A percentile compares a stretch with the other conserved stretches of the same genome.
Evolutionary conservation across 2,888 invertebrate genomes (phyloP).

Genomic region (Cremastobaeus sp.): DNA sequence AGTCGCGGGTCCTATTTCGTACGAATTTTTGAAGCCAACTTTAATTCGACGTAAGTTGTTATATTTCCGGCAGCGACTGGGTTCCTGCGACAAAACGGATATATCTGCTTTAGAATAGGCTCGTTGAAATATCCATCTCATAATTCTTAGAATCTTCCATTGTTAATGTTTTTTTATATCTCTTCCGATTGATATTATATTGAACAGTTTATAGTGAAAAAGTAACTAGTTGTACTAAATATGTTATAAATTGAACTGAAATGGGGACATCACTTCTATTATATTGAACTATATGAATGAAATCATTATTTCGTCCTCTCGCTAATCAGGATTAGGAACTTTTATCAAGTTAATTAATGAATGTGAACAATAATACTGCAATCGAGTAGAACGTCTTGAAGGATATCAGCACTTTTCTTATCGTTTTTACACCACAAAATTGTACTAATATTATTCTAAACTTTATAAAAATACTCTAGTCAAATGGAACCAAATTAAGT

Average conservation of each 20-base stretch:
- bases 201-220: slow-evolving; percentile 10
- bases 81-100: slow-evolving; percentile 68
- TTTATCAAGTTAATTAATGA: too few relatives aligned
- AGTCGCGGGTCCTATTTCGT: slow-evolving; percentile 73
- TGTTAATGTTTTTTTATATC: slow-evolving; percentile 31
- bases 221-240: not conserved
- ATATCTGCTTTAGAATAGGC: slow-evolving; percentile 45
- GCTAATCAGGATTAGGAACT: too few relatives aligned
- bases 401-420: not conserved
- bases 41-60: slow-evolving; percentile 72
- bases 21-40: slow-evolving; percentile 73
- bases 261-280: slow-evolving; percentile 16
- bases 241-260: not conserved
- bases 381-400: not conserved
- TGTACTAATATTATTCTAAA: too few relatives aligned
- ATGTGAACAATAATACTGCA: too few relatives aligned
- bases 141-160: slow-evolving; percentile 37
- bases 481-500: too few relatives aligned
- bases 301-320: slow-evolving; percentile 11
- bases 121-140: slow-evolving; percentile 6
- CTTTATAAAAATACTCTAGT: too few relatives aligned
- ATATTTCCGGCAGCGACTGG: slow-evolving; percentile 69
- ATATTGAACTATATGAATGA: slow-evolving; percentile 2
- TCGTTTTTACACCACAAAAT: too few relatives aligned
- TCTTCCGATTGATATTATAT: slow-evolving; percentile 23